Conservation (phyloP, 2,797 vertebrate species). For the Eospalax fontanierii region DNA sequence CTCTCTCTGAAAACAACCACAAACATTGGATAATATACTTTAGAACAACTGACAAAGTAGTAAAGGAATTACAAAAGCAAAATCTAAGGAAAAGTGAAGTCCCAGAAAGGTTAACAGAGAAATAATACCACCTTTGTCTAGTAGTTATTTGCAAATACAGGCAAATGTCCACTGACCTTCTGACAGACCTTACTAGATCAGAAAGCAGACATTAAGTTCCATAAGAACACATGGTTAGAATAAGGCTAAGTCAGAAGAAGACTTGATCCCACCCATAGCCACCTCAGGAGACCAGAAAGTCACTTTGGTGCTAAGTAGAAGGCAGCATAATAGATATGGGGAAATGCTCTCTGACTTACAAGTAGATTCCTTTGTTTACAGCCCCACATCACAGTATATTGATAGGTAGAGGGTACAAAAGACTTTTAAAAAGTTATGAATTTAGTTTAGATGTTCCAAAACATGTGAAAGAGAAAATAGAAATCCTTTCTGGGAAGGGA, state of each 20-base stretch:
- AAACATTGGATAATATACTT: background rate
- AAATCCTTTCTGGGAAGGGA: background rate
- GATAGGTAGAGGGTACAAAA: background rate
- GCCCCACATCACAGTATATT: background rate
- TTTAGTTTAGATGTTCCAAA: constrained; percentile 10
- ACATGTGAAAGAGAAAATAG: background rate
- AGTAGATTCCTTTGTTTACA: constrained; percentile 12
- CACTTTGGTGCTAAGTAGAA: constrained; percentile 37
- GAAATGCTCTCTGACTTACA: constrained; percentile 9
- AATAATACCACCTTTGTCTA: constrained; percentile 18
- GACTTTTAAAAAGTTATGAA: background rate
- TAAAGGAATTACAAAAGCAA: constrained; percentile 35
- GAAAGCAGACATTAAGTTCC: constrained; percentile 39
- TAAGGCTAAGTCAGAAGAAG: constrained; percentile 57
- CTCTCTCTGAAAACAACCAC: constrained; percentile 50
- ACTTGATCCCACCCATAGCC: background rate
- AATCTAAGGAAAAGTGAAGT: constrained; percentile 46
- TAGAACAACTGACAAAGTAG: constrained; percentile 38
- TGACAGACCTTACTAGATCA: constrained; percentile 19
- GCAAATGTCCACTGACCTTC: constrained; percentile 40
- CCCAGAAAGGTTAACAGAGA: constrained; percentile 38
- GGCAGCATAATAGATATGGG: background rate
- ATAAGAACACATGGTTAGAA: constrained; percentile 9
- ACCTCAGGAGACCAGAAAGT: background rate
- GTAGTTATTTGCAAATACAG: constrained; percentile 1